phyloP scores from a whole-genome alignment of 2,113 vertebrate genomes.

The Ornithorhynchus anatinus region DNA sequence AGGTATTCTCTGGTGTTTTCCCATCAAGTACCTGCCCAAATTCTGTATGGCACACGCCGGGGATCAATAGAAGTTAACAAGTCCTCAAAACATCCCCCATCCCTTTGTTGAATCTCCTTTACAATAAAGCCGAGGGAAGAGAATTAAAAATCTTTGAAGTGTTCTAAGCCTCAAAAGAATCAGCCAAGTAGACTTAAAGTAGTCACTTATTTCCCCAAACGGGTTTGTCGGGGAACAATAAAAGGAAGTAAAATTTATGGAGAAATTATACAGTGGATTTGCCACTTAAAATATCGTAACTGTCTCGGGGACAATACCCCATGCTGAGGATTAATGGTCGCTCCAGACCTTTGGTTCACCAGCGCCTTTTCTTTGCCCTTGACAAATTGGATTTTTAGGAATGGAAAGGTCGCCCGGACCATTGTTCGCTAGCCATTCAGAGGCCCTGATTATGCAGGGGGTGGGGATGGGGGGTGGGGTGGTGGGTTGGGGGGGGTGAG shows the following conservation, averaged over 20 bases:
- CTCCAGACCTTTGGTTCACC: conserved; percentile 98
- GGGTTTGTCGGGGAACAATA: conserved; percentile 91
- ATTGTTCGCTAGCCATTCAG: conserved; percentile 97
- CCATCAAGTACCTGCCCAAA: conserved; percentile 99
- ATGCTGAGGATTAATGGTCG: conserved; percentile 99
- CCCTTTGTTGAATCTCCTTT: conserved; percentile 93
- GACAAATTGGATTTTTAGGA: conserved; percentile 99
- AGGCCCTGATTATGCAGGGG: conserved; percentile 93
- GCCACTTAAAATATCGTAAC: conserved; percentile 99
- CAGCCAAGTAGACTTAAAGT: conserved; percentile 99
- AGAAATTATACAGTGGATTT: conserved; percentile 99
- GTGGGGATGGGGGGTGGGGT: no score
- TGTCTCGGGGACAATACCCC: conserved; percentile 98
- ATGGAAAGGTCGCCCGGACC: conserved; percentile 99
- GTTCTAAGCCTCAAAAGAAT: conserved; percentile 90
- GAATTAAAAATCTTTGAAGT: conserved; percentile 98
- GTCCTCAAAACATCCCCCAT: conserved; percentile 95
- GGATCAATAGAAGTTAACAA: conserved; percentile 99
- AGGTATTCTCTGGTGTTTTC: conserved; percentile 94
- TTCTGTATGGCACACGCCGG: conserved; percentile 99
- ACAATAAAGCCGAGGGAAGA: conserved; percentile 86
- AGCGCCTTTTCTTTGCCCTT: conserved; percentile 98
- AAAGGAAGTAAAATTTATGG: conserved; percentile 98
- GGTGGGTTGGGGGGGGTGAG: no score
- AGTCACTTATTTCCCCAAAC: conserved; percentile 95